phyloP scores from a whole-genome alignment of 1,140 invertebrate genomes.

The Pachypsylla venusta region DNA sequence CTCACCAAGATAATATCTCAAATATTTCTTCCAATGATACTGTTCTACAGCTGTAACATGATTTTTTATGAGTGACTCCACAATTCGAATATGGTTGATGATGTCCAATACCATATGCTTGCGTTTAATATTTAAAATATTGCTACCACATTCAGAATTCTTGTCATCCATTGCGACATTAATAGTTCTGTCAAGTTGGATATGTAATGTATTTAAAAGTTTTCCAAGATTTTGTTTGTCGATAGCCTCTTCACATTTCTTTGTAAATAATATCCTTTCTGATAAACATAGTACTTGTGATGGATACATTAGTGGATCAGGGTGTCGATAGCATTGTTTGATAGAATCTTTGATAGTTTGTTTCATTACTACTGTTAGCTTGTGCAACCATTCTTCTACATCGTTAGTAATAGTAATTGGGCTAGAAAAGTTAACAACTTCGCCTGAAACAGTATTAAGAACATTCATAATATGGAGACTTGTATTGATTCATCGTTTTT shows the following conservation, averaged over 20 bases:
- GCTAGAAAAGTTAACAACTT: slow-evolving; percentile 59
- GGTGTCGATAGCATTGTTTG: slow-evolving; percentile 49
- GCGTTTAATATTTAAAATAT: slow-evolving; percentile 2
- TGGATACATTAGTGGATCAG: slow-evolving; percentile 63
- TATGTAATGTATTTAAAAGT: slow-evolving; percentile 29
- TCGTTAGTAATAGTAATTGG: slow-evolving; percentile 59
- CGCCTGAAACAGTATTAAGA: too few relatives aligned
- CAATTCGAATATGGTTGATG: slow-evolving; percentile 6
- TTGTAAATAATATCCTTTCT: slow-evolving; percentile 62
- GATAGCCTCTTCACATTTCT: slow-evolving; percentile 67
- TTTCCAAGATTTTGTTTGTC: slow-evolving; percentile 41
- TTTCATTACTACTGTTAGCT: slow-evolving; percentile 67
- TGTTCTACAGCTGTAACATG: not conserved
- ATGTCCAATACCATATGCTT: slow-evolving; percentile 4
- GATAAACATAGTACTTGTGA: slow-evolving; percentile 66
- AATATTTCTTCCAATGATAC: slow-evolving; percentile 15
- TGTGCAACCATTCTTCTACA: slow-evolving; percentile 77
- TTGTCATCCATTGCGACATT: not conserved
- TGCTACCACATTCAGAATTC: not conserved
- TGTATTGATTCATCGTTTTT: too few relatives aligned
- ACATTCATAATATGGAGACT: too few relatives aligned
- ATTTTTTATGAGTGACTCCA: slow-evolving; percentile 4
- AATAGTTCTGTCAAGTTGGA: not conserved
- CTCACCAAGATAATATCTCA: slow-evolving; percentile 12
- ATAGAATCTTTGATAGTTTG: slow-evolving; percentile 52